phyloP scores from a whole-genome alignment of 2,113 vertebrate genomes.

The Morone chrysops region DNA sequence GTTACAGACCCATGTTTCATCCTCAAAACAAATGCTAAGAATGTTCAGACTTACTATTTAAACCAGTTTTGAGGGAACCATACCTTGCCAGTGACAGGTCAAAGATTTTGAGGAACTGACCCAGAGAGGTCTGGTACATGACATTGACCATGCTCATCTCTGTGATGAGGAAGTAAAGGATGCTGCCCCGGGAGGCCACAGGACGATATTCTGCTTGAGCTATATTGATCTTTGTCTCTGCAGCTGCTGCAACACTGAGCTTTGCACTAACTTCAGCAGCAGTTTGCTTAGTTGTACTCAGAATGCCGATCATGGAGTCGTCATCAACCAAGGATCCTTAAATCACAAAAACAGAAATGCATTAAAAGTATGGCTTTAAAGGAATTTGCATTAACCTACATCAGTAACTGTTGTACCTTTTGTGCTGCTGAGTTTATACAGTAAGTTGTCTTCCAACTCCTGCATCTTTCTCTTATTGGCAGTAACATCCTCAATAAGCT shows the following conservation, averaged over 20 bases:
- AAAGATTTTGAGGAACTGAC: slow-evolving; percentile 91
- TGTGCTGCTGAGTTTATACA: slow-evolving; percentile 89
- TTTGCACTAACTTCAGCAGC: slow-evolving; percentile 89
- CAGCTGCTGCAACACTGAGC: slow-evolving; percentile 88
- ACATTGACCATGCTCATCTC: slow-evolving; percentile 94
- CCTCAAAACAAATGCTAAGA: neutral
- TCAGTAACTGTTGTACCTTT: slow-evolving; percentile 68
- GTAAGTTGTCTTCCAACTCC: slow-evolving; percentile 91
- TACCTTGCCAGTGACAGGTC: slow-evolving; percentile 90
- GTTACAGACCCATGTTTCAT: neutral
- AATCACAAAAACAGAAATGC: slow-evolving; percentile 10
- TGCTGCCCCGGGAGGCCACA: slow-evolving; percentile 90
- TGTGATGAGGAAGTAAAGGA: slow-evolving; percentile 92
- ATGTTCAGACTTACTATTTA: neutral
- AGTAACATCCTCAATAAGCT: slow-evolving; percentile 89
- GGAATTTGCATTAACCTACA: neutral
- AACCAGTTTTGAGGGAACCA: neutral
- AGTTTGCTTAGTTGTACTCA: slow-evolving; percentile 89
- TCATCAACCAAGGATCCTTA: slow-evolving; percentile 88
- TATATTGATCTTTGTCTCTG: slow-evolving; percentile 89
- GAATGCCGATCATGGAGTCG: slow-evolving; percentile 87
- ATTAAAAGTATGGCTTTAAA: neutral
- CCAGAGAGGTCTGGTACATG: slow-evolving; percentile 94
- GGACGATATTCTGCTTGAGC: slow-evolving; percentile 91
- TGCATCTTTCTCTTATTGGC: slow-evolving; percentile 91